Base-by-base conservation (phyloP, 2,113 vertebrate species). In the Malurus melanocephalus region DNA sequence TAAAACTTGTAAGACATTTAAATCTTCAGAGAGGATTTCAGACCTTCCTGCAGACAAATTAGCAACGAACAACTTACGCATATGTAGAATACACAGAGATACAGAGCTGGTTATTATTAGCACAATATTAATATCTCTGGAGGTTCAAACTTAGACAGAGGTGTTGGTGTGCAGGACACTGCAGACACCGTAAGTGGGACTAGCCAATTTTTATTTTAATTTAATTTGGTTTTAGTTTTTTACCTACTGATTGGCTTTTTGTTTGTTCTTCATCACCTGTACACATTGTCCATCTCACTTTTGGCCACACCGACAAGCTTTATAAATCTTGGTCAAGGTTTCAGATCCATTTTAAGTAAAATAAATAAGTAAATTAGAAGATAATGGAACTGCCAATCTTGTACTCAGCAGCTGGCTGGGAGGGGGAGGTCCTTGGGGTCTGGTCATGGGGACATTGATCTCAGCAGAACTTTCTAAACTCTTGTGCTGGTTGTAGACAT, bases 1-100 rank as follows among this genome's bases (percentile, higher is more conserved):
- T 96, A 96, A 95, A 95, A 92, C 93, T 87, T 94, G 88, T 93
- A 85, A 96, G 95, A 95, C 77, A 61, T 57, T 93, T 62, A 68
- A 91, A 89, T 91, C 91, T 91, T 93, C 87, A 88, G 91, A 90
- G 76, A 92, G 93, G 87, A 77, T 95, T 89, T 88, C 71, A 88
- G 91, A 85, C 53, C 66, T 92, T 88, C 69, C 69, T 62, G 89
- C 45, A 91, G 80, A 91, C 80, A 85, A 92, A 94, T 95, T 85
- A 94, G 86, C 86, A 93, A 4, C 5, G 81, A 93, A 85, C 85
- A 87, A 87, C 67, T 93, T 32, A 86, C 0, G 5, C 10, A 5
- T 48, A 20, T 43, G 88, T 76, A 48, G 68, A 93, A 79, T 49
- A 80, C 73, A 71, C 45, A 42, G 84, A 80, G 74, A 53, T 21